Conservation (phyloP, 1,140 invertebrate genomes). For the Zelostemma sp. region DNA sequence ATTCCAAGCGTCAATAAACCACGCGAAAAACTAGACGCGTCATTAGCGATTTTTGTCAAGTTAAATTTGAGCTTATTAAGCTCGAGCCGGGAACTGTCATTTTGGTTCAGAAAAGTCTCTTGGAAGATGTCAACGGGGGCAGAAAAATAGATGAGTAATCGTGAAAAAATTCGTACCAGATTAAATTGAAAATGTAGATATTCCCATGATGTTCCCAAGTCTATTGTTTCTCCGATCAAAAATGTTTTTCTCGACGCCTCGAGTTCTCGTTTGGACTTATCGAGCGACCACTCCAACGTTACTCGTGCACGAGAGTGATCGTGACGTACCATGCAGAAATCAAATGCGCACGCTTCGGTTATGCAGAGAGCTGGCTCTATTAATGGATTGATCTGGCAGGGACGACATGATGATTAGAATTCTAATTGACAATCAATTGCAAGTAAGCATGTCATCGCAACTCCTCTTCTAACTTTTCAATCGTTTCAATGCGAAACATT, state of each 20-base stretch:
- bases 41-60: not conserved
- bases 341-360: constrained; percentile 37
- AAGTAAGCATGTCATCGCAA: constrained; percentile 39
- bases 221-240: not conserved
- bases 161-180: not conserved
- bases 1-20: no score
- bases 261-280: constrained; percentile 13
- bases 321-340: constrained; percentile 29
- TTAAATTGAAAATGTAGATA: not conserved
- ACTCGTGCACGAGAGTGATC: constrained; percentile 2
- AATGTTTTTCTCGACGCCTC: not conserved
- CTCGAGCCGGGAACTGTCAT: not conserved
- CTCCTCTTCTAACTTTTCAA: not conserved
- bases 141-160: not conserved
- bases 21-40: no score
- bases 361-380: constrained; percentile 14
- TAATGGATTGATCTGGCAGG: constrained; percentile 38
- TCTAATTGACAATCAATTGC: constrained; percentile 54
- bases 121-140: constrained; percentile 13
- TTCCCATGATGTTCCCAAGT: not conserved
- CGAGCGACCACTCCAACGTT: no score
- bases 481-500: no score
- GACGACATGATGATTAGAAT: constrained; percentile 49
- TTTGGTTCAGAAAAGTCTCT: not conserved
- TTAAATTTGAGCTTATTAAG: not conserved